phyloP scores from a whole-genome alignment of 2,797 vertebrate genomes.

The Melanotaenia nigrans region DNA sequence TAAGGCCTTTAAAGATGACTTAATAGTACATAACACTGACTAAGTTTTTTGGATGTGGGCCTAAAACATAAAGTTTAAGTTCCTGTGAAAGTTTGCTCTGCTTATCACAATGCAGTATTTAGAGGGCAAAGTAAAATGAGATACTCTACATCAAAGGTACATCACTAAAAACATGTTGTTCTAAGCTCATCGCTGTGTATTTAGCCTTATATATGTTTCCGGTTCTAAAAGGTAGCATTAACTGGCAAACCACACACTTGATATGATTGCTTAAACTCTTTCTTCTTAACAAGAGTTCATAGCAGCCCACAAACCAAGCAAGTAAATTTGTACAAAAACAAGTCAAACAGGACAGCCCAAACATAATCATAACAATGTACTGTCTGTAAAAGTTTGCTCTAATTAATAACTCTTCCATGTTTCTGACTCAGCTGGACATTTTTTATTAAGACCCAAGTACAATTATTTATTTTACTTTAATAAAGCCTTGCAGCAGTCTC shows the following conservation, averaged over 20 bases:
- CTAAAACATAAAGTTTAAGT: slow-evolving; percentile 42
- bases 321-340: neutral
- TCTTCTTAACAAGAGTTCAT: neutral
- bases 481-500: slow-evolving; percentile 13
- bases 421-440: slow-evolving; percentile 2
- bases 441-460: slow-evolving; percentile 10
- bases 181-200: neutral
- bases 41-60: slow-evolving; percentile 30
- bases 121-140: slow-evolving; percentile 34
- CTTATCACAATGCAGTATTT: slow-evolving; percentile 28
- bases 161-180: slow-evolving; percentile 22
- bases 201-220: neutral
- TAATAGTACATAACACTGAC: slow-evolving; percentile 7
- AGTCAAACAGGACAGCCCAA: neutral
- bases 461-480: neutral
- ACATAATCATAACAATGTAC: neutral
- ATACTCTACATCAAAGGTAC: neutral
- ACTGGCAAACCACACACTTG: neutral
- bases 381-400: neutral
- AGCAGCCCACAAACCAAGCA: neutral
- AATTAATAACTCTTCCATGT: neutral
- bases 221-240: slow-evolving; percentile 3
- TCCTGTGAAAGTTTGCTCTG: slow-evolving; percentile 46
- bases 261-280: neutral
- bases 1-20: slow-evolving; percentile 25